phyloP scores from a whole-genome alignment of 1,140 invertebrate species.

The Acromyrmex heyeri region DNA sequence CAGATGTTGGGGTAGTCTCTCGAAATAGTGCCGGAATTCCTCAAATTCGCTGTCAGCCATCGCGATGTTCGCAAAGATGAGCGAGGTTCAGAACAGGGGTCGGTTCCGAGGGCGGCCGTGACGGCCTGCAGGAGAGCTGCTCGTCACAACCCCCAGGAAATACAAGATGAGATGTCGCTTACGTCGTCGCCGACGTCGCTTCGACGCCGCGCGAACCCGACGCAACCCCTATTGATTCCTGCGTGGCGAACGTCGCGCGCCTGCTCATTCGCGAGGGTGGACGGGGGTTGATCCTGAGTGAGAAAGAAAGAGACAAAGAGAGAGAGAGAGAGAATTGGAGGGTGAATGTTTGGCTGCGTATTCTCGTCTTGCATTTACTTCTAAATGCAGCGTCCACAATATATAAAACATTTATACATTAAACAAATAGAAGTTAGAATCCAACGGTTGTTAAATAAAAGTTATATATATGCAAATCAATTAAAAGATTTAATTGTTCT shows the following conservation, averaged over 20 bases:
- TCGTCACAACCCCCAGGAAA: constrained; percentile 65
- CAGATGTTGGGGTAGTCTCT: constrained; percentile 92
- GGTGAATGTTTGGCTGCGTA: constrained; percentile 54
- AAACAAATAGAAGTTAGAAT: background rate
- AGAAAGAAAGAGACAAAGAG: constrained; percentile 19
- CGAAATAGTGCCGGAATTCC: constrained; percentile 95
- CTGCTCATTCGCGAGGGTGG: constrained; percentile 69
- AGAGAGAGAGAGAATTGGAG: background rate
- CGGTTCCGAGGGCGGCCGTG: constrained; percentile 75
- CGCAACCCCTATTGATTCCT: constrained; percentile 80
- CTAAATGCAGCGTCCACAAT: background rate
- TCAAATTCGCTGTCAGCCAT: constrained; percentile 97
- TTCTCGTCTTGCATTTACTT: constrained; percentile 21
- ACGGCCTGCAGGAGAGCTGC: constrained; percentile 69
- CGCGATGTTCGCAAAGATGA: constrained; percentile 51
- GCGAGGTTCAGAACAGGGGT: constrained; percentile 50
- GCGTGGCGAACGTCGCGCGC: constrained; percentile 75
- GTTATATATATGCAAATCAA: background rate
- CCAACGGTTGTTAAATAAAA: background rate
- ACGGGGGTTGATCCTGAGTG: background rate
- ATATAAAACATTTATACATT: background rate
- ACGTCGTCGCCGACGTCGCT: constrained; percentile 69
- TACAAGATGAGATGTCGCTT: constrained; percentile 68
- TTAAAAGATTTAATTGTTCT: background rate
- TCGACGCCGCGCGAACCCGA: constrained; percentile 61